Percentiles rank a stretch among this genome's conserved stretches.
These are phyloP conservation scores for Thereuonema tuberculata DNA, from an alignment of 1,140 invertebrate genomes.

Conservation along the genomic window DNA sequence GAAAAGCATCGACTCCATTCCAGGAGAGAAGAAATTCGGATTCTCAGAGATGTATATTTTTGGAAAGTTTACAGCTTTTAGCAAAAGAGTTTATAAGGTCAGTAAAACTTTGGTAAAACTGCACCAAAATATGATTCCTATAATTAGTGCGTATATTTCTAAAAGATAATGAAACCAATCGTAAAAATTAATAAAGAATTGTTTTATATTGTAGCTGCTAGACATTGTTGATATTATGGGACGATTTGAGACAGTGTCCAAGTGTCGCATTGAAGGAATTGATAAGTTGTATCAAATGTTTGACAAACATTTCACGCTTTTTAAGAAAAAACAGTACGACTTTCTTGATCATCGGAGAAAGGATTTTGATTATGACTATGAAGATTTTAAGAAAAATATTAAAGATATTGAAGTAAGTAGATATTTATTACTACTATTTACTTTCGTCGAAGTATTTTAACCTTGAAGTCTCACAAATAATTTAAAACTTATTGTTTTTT, in stretches of 20 bases:
- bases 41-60: conserved; percentile 95
- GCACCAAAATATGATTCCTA: no score
- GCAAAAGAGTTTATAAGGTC: conserved; percentile 69
- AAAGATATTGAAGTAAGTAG: conserved; percentile 56
- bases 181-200: no score
- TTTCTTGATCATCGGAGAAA: conserved; percentile 77
- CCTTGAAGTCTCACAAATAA: not conserved
- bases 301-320: conserved; percentile 46
- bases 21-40: conserved; percentile 58
- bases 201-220: no score
- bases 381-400: conserved; percentile 61
- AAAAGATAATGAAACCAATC: no score
- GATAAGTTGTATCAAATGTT: conserved; percentile 51
- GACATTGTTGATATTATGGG: conserved; percentile 80
- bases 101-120: no score
- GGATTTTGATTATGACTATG: conserved; percentile 75
- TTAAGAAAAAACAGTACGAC: conserved; percentile 76
- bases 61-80: conserved; percentile 89
- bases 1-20: conserved; percentile 34
- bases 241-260: conserved; percentile 67
- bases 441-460: not conserved
- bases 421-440: no score
- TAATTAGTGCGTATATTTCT: no score
- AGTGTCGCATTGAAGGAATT: conserved; percentile 60
- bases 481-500: conserved; percentile 51